Conservation (phyloP, 2,888 invertebrate genomes). For the Seira sanloemensis region DNA sequence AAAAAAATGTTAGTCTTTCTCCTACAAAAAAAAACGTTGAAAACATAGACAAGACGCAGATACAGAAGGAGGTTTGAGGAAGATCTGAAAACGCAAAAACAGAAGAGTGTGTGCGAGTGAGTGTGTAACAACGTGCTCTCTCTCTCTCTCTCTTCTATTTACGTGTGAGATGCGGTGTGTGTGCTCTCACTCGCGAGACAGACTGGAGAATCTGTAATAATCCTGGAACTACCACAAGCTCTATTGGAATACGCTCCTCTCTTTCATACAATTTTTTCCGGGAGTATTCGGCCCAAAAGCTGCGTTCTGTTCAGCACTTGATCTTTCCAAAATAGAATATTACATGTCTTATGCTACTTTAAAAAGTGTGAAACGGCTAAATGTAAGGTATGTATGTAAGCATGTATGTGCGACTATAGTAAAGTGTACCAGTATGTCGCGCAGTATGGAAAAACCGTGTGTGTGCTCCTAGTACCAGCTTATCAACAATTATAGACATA, state of each 20-base stretch:
- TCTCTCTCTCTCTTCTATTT: background rate
- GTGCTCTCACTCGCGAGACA: background rate
- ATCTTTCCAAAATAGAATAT: background rate
- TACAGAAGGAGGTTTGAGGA: too few relatives aligned
- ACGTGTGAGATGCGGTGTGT: background rate
- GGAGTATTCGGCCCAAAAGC: constrained; percentile 23
- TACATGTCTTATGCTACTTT: background rate
- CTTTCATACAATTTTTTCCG: constrained; percentile 22
- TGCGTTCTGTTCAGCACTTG: background rate
- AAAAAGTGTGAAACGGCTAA: background rate
- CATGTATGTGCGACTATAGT: too few relatives aligned
- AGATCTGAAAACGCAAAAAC: background rate
- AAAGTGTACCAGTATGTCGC: background rate
- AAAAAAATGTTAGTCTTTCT: background rate
- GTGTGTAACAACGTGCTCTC: constrained; percentile 14
- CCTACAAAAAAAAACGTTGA: background rate
- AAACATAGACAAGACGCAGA: background rate
- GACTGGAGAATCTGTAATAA: background rate
- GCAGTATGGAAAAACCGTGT: background rate
- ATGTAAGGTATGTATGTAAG: background rate
- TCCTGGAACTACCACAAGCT: constrained; percentile 52
- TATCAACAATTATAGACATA: background rate
- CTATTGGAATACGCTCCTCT: constrained; percentile 4
- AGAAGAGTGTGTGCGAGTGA: background rate
- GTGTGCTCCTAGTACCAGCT: background rate